Evolutionary conservation across 2,888 invertebrate genomes (phyloP).

Genomic region (Acronicta leporina): DNA sequence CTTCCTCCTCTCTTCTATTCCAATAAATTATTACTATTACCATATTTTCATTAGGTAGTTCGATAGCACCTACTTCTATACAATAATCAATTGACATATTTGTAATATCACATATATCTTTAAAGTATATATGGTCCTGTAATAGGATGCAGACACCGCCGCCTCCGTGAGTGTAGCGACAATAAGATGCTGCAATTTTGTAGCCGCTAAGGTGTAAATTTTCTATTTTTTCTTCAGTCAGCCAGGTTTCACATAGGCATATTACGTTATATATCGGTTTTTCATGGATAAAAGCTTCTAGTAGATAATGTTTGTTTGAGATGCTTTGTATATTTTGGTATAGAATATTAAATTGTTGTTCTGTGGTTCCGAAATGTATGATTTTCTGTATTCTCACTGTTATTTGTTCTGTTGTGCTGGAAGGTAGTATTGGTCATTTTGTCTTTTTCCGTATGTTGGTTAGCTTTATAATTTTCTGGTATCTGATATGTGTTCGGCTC

Average conservation of each 20-base stretch:
- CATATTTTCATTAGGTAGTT: not conserved
- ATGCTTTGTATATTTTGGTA: conserved; percentile 3
- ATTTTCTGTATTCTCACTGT: not conserved
- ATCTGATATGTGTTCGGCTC: not conserved
- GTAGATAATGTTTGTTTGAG: conserved; percentile 2
- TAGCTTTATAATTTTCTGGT: not conserved
- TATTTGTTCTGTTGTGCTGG: not conserved
- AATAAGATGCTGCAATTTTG: conserved; percentile 3
- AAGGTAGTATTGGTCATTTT: too few species aligned
- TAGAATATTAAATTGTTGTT: not conserved
- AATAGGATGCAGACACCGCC: conserved; percentile 12
- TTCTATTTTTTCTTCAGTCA: conserved; percentile 2
- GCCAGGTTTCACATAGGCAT: conserved; percentile 8
- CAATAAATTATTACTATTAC: conserved; percentile 8
- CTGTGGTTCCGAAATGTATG: not conserved
- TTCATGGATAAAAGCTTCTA: conserved; percentile 6
- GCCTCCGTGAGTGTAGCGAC: conserved; percentile 1
- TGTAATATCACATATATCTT: conserved; percentile 4
- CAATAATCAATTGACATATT: conserved; percentile 8
- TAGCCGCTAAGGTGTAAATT: not conserved
- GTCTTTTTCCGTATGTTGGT: too few species aligned
- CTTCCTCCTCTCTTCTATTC: conserved; percentile 8
- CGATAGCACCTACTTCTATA: conserved; percentile 2
- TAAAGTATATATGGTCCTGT: conserved; percentile 3
- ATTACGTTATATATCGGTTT: conserved; percentile 2